Percentiles rank a stretch among this genome's conserved stretches.
Evolutionary conservation across 2,888 invertebrate species (phyloP).

Genomic region (Mystacides longicornis): DNA sequence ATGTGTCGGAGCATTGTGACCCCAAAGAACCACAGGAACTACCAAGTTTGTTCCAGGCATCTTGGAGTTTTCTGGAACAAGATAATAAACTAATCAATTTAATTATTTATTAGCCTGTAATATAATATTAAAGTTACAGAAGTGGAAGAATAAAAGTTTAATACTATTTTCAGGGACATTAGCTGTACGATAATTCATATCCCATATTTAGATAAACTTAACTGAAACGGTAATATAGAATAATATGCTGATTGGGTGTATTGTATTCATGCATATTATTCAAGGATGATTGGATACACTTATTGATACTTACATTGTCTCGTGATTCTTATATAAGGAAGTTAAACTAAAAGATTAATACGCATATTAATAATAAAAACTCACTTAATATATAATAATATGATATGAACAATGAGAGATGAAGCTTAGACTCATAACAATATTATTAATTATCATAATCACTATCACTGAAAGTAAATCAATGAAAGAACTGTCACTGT

Average conservation of each 20-base stretch:
- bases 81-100: neutral
- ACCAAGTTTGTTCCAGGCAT: slow-evolving; percentile 86
- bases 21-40: slow-evolving; percentile 97
- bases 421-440: neutral
- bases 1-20: slow-evolving; percentile 91
- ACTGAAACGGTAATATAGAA: too few relatives aligned
- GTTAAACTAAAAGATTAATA: too few relatives aligned
- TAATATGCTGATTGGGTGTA: neutral
- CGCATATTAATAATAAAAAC: too few relatives aligned
- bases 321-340: slow-evolving; percentile 4
- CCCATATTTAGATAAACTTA: too few relatives aligned
- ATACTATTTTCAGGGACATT: too few relatives aligned
- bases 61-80: slow-evolving; percentile 19
- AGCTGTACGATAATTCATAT: too few relatives aligned
- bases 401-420: too few relatives aligned
- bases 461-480: neutral
- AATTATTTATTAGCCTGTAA: too few relatives aligned
- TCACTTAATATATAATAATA: too few relatives aligned
- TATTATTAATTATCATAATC: neutral
- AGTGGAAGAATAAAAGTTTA: too few relatives aligned
- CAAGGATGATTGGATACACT: slow-evolving; percentile 13
- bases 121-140: too few relatives aligned
- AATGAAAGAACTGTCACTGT: neutral
- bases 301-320: slow-evolving; percentile 7
- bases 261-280: neutral